Evolutionary conservation across 1,140 invertebrate species (phyloP).

Genomic region (Listronotus bonariensis): DNA sequence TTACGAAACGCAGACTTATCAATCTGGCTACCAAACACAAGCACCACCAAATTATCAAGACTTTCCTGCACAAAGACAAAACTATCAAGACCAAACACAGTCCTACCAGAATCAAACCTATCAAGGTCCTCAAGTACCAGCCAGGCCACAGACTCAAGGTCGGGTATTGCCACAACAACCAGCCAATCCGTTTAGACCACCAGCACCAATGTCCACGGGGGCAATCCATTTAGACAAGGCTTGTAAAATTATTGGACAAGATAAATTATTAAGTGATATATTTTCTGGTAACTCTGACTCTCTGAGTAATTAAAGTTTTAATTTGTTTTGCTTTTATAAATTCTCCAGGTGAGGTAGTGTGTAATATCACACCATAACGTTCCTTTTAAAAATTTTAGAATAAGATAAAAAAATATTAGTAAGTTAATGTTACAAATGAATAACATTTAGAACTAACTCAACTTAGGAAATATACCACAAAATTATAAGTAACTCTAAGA

Average conservation of each 20-base stretch:
- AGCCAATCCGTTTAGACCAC: conserved; percentile 62
- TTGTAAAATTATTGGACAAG: conserved; percentile 40
- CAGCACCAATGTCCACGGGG: conserved; percentile 45
- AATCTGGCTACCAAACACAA: conserved; percentile 57
- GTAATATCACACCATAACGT: no score
- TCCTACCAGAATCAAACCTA: conserved; percentile 58
- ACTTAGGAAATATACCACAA: no score
- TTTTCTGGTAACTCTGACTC: background rate
- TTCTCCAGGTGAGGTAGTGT: background rate
- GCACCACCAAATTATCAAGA: background rate
- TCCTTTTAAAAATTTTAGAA: no score
- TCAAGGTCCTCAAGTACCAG: conserved; percentile 52
- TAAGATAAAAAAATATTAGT: no score
- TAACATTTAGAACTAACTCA: no score
- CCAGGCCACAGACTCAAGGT: conserved; percentile 37
- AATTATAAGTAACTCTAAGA: no score
- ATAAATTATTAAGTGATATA: background rate
- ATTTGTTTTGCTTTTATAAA: background rate
- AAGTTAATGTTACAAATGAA: no score
- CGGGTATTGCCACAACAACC: conserved; percentile 44
- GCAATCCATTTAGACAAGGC: conserved; percentile 60
- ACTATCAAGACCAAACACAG: conserved; percentile 43
- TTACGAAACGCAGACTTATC: conserved; percentile 55
- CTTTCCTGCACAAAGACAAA: conserved; percentile 1
- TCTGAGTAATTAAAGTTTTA: background rate